Evolutionary conservation across 2,113 vertebrate species (phyloP), one percentile per base, ranked within the genome.

Genomic region (Paracanthobrama guichenoti): DNA sequence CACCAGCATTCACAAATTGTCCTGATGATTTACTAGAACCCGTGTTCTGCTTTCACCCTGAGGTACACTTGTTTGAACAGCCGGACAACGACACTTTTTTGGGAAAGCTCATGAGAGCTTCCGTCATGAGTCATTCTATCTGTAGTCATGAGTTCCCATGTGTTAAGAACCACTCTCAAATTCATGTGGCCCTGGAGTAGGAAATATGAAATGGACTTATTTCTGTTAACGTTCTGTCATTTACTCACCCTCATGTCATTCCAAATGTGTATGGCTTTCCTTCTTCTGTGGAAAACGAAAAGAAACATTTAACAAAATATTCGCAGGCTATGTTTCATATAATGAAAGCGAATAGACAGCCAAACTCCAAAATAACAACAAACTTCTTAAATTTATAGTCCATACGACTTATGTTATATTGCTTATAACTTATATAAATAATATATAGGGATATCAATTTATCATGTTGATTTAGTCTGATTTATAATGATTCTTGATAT

Each of bases 51-150:
- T 6, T 59, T 42, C 53, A 78, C 53, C 31, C 31, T 42, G 26
- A 77, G 31, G 75, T 31, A n/a, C 16, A 14, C 50, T 42, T 77
- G 31, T 77, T 77, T 77, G 53, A 77, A 77, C 75, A 59, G n/a
- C 12, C 50, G 24, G 35, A 77, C 74, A 55, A 26, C 35, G 73
- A 76, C 75, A 0, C 28, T 77, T 31, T 59, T 35, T n/a, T 6
- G 31, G 16, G 75, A 78, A 59, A 59, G 55, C 20, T n/a, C 31
- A 14, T 9, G 13, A 16, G 10, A 77, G 18, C 50, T 59, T 39
- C 28, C 53, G 50, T 31, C 50, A 31, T 31, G 74, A 55, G 16
- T 20, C 35, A 39, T 69, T 39, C 66, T 39, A 8, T 67, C 64
- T 16, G 35, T 53, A 55, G 13, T 55, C 53, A 55, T 55, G 53